A percentile compares a stretch with the other conserved stretches of the same genome.
These are phyloP conservation scores for Platysternon megacephalum DNA, from an alignment of 2,113 vertebrate species.

Conservation along the genomic window DNA sequence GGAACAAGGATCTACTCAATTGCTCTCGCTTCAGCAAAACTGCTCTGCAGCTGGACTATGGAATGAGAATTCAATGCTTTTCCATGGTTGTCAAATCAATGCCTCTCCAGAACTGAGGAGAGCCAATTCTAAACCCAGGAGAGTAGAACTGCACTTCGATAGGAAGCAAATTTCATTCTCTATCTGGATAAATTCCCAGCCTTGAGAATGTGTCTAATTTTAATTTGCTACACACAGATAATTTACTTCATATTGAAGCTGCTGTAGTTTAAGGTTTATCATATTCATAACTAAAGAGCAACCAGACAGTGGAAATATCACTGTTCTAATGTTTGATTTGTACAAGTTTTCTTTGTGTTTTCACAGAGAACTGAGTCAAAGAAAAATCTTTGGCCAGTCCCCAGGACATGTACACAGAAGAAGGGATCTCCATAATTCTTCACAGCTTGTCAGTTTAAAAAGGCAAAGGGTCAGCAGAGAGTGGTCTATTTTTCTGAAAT, in stretches of 20 bases:
- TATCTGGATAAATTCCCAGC: slow-evolving; percentile 28
- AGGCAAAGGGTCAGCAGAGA: neutral
- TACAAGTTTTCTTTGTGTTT: neutral
- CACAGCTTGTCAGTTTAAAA: neutral
- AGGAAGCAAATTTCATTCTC: slow-evolving; percentile 28
- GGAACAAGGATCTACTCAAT: neutral
- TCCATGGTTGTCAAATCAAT: slow-evolving; percentile 28
- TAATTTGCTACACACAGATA: slow-evolving; percentile 56
- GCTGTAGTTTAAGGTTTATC: slow-evolving; percentile 13
- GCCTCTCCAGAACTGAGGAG: slow-evolving; percentile 18
- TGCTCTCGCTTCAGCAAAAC: neutral
- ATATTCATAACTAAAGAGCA: neutral
- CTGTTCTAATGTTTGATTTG: neutral
- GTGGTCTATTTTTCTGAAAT: neutral
- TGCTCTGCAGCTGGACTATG: neutral
- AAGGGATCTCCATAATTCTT: rapidly evolving
- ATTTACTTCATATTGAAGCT: slow-evolving; percentile 65
- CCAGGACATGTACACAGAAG: neutral
- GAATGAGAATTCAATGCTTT: neutral
- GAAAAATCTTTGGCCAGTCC: neutral
- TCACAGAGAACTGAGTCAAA: neutral
- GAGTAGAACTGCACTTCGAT: neutral
- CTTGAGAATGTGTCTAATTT: slow-evolving; percentile 57
- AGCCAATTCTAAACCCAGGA: neutral
- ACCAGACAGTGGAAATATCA: neutral